Base-by-base conservation (phyloP, 1,140 invertebrate species). In the Neodiprion pinetum region DNA sequence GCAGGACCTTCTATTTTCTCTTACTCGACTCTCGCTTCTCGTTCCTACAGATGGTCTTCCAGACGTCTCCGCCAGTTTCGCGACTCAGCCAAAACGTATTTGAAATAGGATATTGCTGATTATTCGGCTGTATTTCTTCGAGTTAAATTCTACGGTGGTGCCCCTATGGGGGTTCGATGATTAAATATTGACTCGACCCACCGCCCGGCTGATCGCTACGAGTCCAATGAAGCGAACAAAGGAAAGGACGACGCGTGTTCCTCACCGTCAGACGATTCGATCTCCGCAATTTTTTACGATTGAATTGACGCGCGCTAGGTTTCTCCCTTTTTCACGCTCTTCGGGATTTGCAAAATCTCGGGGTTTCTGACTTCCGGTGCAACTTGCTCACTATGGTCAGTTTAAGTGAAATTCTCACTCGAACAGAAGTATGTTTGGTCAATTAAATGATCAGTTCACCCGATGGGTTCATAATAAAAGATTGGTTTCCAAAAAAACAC, bases 1-100 rank as follows among this genome's bases (percentile, higher is more conserved):
- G 74, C 70, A 28, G 76, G 70, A 76, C 74, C 73, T 69, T 47
- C 40, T 47, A 5, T 21, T 14, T 47, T 21, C 14, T 69, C 67
- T 21, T 14, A 69, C 21, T 69, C 67, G 7, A 7, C 40, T 61
- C 53, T 17, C n/a, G 53, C 50, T 11, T 14, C 50, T 11, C 50
- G n/a, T 53, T 14, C 50, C n/a, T 53, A 21, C 17, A 21, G 53
- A 61, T 17, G 53, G n/a, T 61, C 53, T 17, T 61, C n/a, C 53
- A 17, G 11, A 17, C n/a, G 11, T 61, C 53, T 61, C n/a, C 53
- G n/a, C 21, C 12, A 1, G 11, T 69, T 40, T 23, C 67, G 23
- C 67, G 67, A 69, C 21, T 69, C 67, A 69, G 67, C 67, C 12
- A 23, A 14, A 69, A 69, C 21, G 5, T 61, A 61, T 61, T 61